phyloP scores from a whole-genome alignment of 1,140 invertebrate species.

The Rhyzopertha dominica region DNA sequence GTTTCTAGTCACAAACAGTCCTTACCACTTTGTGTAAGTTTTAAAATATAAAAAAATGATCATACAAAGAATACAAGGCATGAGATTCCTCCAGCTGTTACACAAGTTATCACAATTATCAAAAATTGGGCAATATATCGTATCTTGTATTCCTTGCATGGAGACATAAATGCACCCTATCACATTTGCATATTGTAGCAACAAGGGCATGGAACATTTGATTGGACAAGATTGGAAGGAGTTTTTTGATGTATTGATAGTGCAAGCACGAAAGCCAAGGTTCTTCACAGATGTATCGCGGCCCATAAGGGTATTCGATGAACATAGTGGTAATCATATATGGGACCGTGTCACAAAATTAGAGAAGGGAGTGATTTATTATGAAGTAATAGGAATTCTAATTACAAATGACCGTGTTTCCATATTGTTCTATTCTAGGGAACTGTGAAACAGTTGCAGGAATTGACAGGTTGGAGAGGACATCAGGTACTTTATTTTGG shows the following conservation, averaged over 20 bases:
- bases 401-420: neutral
- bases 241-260: constrained; percentile 92
- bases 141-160: no score
- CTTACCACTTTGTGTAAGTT: constrained; percentile 94
- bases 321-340: constrained; percentile 69
- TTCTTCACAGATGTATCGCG: constrained; percentile 92
- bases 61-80: no score
- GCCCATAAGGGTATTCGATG: constrained; percentile 86
- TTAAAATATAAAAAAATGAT: no score
- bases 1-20: constrained; percentile 95
- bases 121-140: no score
- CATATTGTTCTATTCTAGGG: constrained; percentile 56
- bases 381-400: constrained; percentile 62
- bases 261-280: constrained; percentile 90
- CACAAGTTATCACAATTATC: no score
- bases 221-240: constrained; percentile 86
- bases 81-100: no score
- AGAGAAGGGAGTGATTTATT: constrained; percentile 86
- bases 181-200: constrained; percentile 58
- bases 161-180: no score
- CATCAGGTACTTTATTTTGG: constrained; percentile 94
- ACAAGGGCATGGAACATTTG: constrained; percentile 87
- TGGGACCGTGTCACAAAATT: constrained; percentile 88
- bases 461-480: constrained; percentile 88
- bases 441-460: constrained; percentile 84